Evolutionary conservation across 2,113 vertebrate genomes (phyloP), one percentile per base, ranked within the genome.

Genomic region (Silurus meridionalis): DNA sequence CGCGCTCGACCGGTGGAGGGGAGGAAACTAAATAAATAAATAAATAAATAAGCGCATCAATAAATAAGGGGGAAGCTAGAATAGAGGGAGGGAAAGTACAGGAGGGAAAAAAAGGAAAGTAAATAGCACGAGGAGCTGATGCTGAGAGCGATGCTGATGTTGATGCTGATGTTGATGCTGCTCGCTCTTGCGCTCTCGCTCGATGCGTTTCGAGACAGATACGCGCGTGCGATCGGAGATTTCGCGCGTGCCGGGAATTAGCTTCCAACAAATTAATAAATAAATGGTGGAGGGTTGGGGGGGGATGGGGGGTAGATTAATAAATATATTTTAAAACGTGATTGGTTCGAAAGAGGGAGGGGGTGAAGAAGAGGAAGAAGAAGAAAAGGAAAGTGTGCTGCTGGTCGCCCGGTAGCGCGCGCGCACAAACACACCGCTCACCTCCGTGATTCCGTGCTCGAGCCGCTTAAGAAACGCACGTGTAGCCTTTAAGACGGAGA

Each of bases 401-500:
- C 53, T 58, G 77, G 53, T 25, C 23, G 53, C 53, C 53, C 37
- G 2, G 37, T 37, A 3, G 67, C 23, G 53, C 53, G 77, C 13
- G 67, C 23, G 52, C 75, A 8, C 21, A 5, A 17, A 8, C 21
- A 5, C 17, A 46, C 60, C 28, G 78, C 17, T 37, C 78, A 60
- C 15, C 57, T 79, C n/a, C 55, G 37, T 37, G 37, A 37, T 37
- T 17, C 23, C 25, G 78, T 5, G n/a, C n/a, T 37, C 53, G 75
- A 79, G 72, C 72, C 52, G 69, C 71, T n/a, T 3, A 48, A 21
- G 28, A 82, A 83, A 83, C 81, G 37, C 37, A 83, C 64, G 63
- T 67, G 81, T 9, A 28, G 37, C 9, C 80, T 63, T 52, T 15
- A 77, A 25, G 9, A 72, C 37, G 2, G 37, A 37, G 37, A 37